Conservation (phyloP, 2,888 invertebrate species). For the Punctoribates punctum region DNA sequence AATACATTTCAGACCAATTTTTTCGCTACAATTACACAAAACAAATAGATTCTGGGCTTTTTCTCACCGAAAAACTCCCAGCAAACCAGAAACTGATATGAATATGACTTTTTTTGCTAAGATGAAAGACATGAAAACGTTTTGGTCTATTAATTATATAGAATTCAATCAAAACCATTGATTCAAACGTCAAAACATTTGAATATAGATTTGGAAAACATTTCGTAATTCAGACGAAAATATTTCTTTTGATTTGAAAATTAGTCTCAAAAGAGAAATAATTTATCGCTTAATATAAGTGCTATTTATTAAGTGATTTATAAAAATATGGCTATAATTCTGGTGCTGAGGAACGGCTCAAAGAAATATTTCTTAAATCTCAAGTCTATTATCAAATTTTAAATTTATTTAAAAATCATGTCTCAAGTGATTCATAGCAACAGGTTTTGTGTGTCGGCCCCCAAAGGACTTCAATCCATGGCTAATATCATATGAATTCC, state of each 20-base stretch:
- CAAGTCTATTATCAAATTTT: neutral
- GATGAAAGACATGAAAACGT: neutral
- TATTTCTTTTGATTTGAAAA: neutral
- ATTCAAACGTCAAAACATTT: neutral
- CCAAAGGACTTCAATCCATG: neutral
- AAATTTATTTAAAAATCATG: neutral
- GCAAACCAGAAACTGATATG: too few species aligned
- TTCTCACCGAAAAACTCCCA: neutral
- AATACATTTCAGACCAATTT: neutral
- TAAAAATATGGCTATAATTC: neutral
- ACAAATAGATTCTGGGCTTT: neutral
- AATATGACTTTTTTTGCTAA: too few species aligned
- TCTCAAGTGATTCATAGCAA: neutral
- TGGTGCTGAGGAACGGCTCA: too few species aligned
- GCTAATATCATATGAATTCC: neutral
- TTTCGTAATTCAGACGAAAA: neutral
- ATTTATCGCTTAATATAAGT: neutral
- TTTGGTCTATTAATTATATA: conserved; percentile 1
- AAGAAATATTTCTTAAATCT: neutral
- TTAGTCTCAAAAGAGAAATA: neutral
- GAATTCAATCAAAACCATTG: neutral
- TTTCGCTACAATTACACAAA: neutral
- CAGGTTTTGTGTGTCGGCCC: neutral
- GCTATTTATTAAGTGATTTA: neutral
- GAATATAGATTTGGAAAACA: neutral